Evolutionary conservation across 2,888 invertebrate genomes (phyloP), one percentile per base, ranked within the genome.

Genomic region (Amiota communis): DNA sequence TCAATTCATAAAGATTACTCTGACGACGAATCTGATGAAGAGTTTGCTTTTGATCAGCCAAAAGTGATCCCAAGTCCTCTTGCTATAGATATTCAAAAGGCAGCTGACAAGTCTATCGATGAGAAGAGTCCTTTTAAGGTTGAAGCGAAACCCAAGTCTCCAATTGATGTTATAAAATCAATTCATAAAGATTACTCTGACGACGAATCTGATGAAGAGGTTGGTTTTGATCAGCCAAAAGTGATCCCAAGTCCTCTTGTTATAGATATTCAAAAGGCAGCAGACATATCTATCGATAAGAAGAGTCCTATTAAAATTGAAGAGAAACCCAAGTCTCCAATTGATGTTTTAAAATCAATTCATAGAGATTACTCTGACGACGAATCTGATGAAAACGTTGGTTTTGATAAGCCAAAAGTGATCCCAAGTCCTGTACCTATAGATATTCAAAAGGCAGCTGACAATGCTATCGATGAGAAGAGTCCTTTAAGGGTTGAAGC

Each of bases 361-460:
- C 49, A 49, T 0, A 46, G 13, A 17, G 15, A 23, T 51, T 73
- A 71, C 49, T 36, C 70, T 71, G 23, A 73, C 8, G 72, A 74
- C 49, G 72, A 75, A 23, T 71, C 53, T 12, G 72, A 65, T 48
- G 57, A 71, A 8, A 71, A 74, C 12, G n/a, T 23, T 57, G 71
- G 13, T 51, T 71, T 74, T 11, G 73, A 71, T 9, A n/a, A 64
- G 12, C 49, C 57, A 47, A 57, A 64, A 23, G 47, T 11, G 6
- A 47, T 51, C 63, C 17, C 46, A n/a, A 70, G 8, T 47, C 46
- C 46, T 46, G 51, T n/a, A 6, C 36, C 51, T n/a, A 20, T 10
- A 49, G 8, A 9, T 23, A 1, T 36, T 17, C 3, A 8, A 10
- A 74, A 72, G 57, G 2, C 17, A 23, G 75, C 61, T 6, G 71